Evolutionary conservation across 2,888 invertebrate genomes (phyloP).

Genomic region (Rosalia funebris): DNA sequence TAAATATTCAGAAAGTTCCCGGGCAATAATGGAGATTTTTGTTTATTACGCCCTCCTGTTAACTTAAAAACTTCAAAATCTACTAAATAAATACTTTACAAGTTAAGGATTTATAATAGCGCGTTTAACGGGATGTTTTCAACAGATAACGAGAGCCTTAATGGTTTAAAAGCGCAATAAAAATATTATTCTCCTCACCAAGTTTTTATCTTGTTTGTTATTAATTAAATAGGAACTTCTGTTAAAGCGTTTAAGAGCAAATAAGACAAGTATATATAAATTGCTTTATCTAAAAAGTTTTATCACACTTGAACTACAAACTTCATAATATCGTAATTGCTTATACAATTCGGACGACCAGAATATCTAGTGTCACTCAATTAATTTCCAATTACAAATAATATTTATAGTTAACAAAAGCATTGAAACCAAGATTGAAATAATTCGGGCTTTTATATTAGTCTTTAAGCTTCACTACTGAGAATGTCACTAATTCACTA

Average conservation of each 20-base stretch:
- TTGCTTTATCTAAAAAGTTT: background rate
- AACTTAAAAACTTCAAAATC: constrained; percentile 10
- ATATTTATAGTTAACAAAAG: too few species aligned
- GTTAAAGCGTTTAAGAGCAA: background rate
- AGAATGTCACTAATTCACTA: too few species aligned
- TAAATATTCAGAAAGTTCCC: constrained; percentile 58
- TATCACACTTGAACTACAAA: background rate
- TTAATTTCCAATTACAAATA: too few species aligned
- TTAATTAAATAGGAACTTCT: background rate
- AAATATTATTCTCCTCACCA: background rate
- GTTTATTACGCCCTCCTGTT: constrained; percentile 28
- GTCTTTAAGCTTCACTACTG: too few species aligned
- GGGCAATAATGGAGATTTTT: constrained; percentile 45
- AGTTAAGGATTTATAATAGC: constrained; percentile 3
- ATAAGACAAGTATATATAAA: too few species aligned
- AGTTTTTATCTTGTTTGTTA: background rate
- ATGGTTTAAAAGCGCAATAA: constrained; percentile 1
- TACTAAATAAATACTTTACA: background rate
- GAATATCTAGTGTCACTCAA: too few species aligned
- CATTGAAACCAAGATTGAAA: too few species aligned
- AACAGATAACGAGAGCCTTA: background rate
- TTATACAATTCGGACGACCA: too few species aligned
- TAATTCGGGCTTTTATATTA: too few species aligned
- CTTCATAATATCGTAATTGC: background rate
- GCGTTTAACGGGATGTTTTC: background rate